These are phyloP conservation scores for Pachycephus smyrnensis DNA, from an alignment of 2,888 invertebrate species.

Conservation along the genomic window DNA sequence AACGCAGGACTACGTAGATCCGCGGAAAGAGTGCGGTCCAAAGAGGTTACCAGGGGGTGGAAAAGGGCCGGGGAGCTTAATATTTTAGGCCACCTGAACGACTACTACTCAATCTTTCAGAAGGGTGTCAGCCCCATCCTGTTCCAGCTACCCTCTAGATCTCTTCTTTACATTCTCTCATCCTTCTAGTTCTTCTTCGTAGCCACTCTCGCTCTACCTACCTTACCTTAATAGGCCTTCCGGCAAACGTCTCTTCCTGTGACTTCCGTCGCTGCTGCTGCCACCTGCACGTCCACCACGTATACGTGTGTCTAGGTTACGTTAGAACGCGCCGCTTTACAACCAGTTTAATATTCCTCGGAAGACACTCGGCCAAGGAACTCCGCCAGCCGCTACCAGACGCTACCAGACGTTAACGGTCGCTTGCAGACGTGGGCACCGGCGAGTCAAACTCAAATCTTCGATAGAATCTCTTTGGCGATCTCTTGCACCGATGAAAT, in stretches of 20 bases:
- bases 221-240: not conserved
- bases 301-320: too few species aligned
- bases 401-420: too few species aligned
- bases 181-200: constrained; percentile 11
- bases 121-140: constrained; percentile 18
- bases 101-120: constrained; percentile 34
- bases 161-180: constrained; percentile 2
- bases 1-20: constrained; percentile 11
- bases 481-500: too few species aligned
- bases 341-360: too few species aligned
- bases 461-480: too few species aligned
- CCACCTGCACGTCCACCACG: too few species aligned
- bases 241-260: constrained; percentile 8
- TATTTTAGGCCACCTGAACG: constrained; percentile 37
- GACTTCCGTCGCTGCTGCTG: not conserved
- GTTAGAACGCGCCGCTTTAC: too few species aligned
- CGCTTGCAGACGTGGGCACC: too few species aligned
- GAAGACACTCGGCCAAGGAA: too few species aligned
- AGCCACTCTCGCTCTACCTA: constrained; percentile 10
- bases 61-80: constrained; percentile 33
- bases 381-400: too few species aligned
- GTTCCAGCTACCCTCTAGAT: constrained; percentile 2
- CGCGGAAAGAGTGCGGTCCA: constrained; percentile 8
- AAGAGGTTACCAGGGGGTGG: constrained; percentile 15
- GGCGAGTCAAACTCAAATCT: too few species aligned